Evolutionary conservation across 2,888 invertebrate species (phyloP).

Genomic region (Oligia latruncula): DNA sequence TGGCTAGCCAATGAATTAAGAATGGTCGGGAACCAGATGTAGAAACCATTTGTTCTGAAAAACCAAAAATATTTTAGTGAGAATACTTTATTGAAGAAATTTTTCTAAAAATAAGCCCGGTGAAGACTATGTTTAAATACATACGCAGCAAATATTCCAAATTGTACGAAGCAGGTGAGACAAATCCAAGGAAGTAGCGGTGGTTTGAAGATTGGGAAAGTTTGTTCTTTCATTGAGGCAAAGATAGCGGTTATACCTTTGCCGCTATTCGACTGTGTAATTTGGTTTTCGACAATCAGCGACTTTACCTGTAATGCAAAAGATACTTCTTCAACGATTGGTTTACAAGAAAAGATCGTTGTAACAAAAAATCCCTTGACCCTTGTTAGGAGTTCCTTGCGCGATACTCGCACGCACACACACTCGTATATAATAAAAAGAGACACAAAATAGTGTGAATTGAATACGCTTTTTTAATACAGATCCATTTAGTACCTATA

Average conservation of each 20-base stretch:
- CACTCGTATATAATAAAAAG: background rate
- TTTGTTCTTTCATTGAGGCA: conserved; percentile 89
- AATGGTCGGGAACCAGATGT: conserved; percentile 91
- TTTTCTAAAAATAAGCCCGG: background rate
- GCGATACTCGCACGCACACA: background rate
- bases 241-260: conserved; percentile 79
- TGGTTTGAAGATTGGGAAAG: conserved; percentile 88
- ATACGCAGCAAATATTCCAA: conserved; percentile 92
- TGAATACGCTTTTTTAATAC: background rate
- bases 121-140: conserved; percentile 61
- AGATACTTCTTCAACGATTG: conserved; percentile 2
- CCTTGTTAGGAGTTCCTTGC: background rate
- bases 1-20: conserved; percentile 88
- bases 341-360: background rate
- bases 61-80: background rate
- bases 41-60: conserved; percentile 89
- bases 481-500: background rate
- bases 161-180: conserved; percentile 91
- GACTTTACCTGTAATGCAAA: conserved; percentile 76
- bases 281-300: conserved; percentile 73
- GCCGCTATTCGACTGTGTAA: conserved; percentile 64
- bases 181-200: conserved; percentile 89
- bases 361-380: background rate
- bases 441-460: background rate
- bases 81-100: background rate